These are phyloP conservation scores for Porites lobata DNA, from an alignment of 92 coral and sea anemone genomes.

Conservation along the genomic window DNA sequence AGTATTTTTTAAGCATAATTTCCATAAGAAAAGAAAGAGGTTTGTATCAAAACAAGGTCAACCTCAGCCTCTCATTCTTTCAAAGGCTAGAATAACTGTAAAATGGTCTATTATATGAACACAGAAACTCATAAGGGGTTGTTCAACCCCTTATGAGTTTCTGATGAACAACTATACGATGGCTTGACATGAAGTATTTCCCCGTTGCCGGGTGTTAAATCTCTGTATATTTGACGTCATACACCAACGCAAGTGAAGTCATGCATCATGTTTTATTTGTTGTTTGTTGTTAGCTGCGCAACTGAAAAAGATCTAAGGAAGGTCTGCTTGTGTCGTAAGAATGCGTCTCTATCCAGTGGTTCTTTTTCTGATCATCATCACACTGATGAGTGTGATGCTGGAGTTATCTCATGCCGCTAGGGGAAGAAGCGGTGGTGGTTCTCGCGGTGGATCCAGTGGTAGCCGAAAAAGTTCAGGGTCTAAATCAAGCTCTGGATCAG, in stretches of 20 bases:
- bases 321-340: not conserved
- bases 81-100: too few species aligned
- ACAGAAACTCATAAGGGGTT: too few species aligned
- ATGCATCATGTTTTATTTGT: not conserved
- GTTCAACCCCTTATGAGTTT: too few species aligned
- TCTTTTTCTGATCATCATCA: constrained; percentile 2
- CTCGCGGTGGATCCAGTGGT: not conserved
- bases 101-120: too few species aligned
- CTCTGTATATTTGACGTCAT: too few species aligned
- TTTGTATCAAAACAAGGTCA: too few species aligned
- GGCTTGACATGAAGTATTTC: too few species aligned
- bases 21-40: too few species aligned
- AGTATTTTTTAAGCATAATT: too few species aligned
- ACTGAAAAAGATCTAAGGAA: not conserved
- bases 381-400: not conserved
- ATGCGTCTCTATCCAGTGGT: constrained; percentile 13
- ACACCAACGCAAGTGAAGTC: not conserved
- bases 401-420: constrained; percentile 2
- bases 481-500: not conserved
- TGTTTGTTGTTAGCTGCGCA: not conserved
- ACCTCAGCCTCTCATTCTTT: too few species aligned
- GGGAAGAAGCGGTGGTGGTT: not conserved
- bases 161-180: too few species aligned
- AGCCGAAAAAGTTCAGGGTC: not conserved
- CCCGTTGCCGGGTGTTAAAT: too few species aligned